Conservation (phyloP, 1,140 invertebrate genomes). For the Pogonognathellus flavescens region DNA sequence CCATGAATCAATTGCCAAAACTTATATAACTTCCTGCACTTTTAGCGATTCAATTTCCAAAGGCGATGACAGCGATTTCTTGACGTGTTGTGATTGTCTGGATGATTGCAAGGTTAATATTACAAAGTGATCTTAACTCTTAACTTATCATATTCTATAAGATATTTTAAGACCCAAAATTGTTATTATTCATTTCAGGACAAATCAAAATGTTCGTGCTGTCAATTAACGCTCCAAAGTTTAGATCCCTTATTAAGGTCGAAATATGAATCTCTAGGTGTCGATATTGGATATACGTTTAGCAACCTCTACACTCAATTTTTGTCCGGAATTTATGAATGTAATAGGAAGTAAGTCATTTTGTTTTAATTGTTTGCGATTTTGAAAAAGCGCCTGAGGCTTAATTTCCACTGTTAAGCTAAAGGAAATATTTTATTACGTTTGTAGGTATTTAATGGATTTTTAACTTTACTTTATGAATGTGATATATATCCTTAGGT, state of each 20-base stretch:
- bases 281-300: not conserved
- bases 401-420: no score
- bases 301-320: not conserved
- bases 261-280: conserved; percentile 75
- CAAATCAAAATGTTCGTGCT: conserved; percentile 88
- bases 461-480: no score
- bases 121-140: no score
- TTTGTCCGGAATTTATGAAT: conserved; percentile 7
- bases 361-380: not conserved
- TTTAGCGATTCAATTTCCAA: not conserved
- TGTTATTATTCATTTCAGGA: conserved; percentile 76
- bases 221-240: conserved; percentile 88
- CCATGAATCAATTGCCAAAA: not conserved
- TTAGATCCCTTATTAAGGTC: conserved; percentile 73
- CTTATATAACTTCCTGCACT: not conserved
- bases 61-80: not conserved
- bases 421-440: no score
- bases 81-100: not conserved
- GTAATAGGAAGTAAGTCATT: conserved; percentile 4
- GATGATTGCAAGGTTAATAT: conserved; percentile 32
- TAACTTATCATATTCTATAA: no score
- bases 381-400: no score
- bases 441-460: no score
- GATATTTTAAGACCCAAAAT: no score
- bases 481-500: no score